These are phyloP conservation scores for Felis chaus DNA, from an alignment of 2,113 vertebrate genomes.

Conservation along the genomic window DNA sequence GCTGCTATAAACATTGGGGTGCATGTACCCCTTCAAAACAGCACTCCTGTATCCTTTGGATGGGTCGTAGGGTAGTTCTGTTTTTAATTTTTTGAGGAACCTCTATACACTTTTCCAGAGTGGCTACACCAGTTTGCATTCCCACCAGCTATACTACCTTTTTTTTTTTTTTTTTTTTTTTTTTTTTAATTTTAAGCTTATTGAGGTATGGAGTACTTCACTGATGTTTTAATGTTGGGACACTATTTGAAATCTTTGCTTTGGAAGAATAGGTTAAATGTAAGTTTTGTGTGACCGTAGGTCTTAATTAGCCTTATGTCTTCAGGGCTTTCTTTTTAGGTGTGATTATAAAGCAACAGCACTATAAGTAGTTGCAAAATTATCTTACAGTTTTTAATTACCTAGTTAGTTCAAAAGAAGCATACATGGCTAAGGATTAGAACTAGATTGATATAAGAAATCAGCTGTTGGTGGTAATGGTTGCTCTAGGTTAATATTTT, in stretches of 20 bases:
- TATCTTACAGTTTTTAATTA: not conserved
- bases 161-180: not conserved
- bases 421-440: not conserved
- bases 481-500: not conserved
- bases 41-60: no score
- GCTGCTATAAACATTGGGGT: no score
- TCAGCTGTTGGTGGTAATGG: not conserved
- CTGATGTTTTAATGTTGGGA: slow-evolving; percentile 9
- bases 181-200: not conserved
- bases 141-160: not conserved
- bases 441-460: not conserved
- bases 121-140: no score
- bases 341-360: not conserved
- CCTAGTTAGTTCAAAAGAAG: not conserved
- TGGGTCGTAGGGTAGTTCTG: no score
- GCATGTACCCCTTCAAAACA: no score
- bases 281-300: not conserved
- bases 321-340: not conserved
- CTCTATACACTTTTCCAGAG: no score
- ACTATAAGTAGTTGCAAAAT: not conserved
- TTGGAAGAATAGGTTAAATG: not conserved
- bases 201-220: not conserved
- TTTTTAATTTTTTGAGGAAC: no score
- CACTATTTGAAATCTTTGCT: slow-evolving; percentile 10
- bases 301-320: not conserved